Evolutionary conservation across 2,888 invertebrate species (phyloP).

Genomic region (Rotaria socialis): DNA sequence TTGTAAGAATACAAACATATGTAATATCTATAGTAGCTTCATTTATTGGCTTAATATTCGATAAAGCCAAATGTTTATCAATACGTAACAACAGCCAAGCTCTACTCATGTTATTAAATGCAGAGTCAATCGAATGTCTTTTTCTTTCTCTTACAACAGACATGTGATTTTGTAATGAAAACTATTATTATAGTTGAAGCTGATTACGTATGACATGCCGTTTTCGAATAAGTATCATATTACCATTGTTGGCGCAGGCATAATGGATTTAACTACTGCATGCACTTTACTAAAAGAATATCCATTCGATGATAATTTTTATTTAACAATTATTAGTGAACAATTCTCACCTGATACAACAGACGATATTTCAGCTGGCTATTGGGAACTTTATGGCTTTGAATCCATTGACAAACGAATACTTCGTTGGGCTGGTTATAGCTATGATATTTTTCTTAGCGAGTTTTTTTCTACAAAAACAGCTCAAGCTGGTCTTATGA

Average conservation of each 20-base stretch:
- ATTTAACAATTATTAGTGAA: conserved; percentile 54
- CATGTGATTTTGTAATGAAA: too few species aligned
- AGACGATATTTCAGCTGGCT: conserved; percentile 54
- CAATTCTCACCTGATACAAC: conserved; percentile 53
- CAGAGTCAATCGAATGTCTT: too few species aligned
- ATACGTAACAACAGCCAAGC: too few species aligned
- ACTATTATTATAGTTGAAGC: too few species aligned
- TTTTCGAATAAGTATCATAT: neutral
- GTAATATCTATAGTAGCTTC: too few species aligned
- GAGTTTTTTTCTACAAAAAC: neutral
- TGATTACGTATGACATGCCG: too few species aligned
- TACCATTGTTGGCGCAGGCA: neutral
- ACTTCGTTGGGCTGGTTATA: neutral
- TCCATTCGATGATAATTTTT: conserved; percentile 40
- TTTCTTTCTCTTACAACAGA: too few species aligned
- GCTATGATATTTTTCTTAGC: neutral
- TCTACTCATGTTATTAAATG: too few species aligned
- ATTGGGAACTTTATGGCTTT: conserved; percentile 52
- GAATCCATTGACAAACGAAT: neutral
- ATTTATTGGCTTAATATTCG: too few species aligned
- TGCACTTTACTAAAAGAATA: neutral
- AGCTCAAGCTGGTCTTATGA: neutral
- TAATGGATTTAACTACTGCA: neutral
- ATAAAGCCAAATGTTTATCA: too few species aligned
- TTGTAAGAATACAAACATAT: too few species aligned